Evolutionary conservation across 2,113 vertebrate species (phyloP).

Genomic region (Spea multiplicata): DNA sequence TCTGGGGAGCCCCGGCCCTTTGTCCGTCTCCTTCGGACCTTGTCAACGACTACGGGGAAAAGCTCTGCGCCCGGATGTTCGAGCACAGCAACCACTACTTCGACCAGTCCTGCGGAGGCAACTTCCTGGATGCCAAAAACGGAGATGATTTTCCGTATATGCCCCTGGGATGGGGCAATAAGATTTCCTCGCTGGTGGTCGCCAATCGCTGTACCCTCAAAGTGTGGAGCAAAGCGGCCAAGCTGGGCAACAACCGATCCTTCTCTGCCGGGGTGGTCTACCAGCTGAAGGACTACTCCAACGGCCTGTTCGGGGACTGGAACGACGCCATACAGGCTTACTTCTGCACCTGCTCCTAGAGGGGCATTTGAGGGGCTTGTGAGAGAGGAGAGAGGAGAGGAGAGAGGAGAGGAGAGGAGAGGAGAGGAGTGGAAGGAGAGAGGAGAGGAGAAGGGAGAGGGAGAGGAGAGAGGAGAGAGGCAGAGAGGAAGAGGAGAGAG

Average conservation of each 20-base stretch:
- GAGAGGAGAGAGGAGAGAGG: not conserved
- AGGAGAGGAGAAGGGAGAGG: not conserved
- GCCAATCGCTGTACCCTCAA: slow-evolving; percentile 51
- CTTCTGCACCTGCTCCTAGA: slow-evolving; percentile 52
- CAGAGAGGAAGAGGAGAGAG: not conserved
- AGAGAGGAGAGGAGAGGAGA: not conserved
- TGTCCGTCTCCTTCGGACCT: slow-evolving; percentile 51
- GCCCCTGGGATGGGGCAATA: slow-evolving; percentile 50
- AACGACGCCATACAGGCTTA: slow-evolving; percentile 57
- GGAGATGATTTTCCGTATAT: slow-evolving; percentile 55
- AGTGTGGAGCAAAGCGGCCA: slow-evolving; percentile 57
- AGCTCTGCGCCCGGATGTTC: slow-evolving; percentile 57
- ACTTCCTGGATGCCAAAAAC: slow-evolving; percentile 45
- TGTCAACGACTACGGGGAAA: slow-evolving; percentile 41
- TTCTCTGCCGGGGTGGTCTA: slow-evolving; percentile 53
- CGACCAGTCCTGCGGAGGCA: slow-evolving; percentile 55
- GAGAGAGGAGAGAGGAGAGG: not conserved
- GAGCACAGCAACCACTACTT: slow-evolving; percentile 55
- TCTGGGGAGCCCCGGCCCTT: slow-evolving; percentile 45
- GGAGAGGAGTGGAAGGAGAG: not conserved
- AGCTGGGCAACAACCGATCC: slow-evolving; percentile 51
- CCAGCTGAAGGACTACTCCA: slow-evolving; percentile 53
- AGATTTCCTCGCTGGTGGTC: slow-evolving; percentile 58
- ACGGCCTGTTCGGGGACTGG: slow-evolving; percentile 58
- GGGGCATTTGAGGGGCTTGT: not conserved